phyloP scores from a whole-genome alignment of 2,113 vertebrate genomes.

The Cyprinus carpio region DNA sequence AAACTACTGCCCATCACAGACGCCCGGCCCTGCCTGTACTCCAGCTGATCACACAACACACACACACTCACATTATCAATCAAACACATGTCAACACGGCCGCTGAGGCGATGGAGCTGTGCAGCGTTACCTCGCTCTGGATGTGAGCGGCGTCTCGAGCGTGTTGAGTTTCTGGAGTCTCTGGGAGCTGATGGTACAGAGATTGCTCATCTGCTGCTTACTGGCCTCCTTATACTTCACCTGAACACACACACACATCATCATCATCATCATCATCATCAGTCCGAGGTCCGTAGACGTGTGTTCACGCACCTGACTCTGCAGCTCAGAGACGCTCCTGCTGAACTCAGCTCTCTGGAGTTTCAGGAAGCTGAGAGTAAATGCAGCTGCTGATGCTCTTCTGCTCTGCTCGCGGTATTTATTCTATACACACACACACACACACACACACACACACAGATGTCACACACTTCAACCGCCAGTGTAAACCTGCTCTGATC shows the following conservation, averaged over 20 bases:
- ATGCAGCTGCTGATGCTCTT: conserved; percentile 79
- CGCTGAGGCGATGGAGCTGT: too few species aligned
- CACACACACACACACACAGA: background rate
- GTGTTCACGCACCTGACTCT: conserved; percentile 82
- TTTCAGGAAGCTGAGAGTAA: conserved; percentile 89
- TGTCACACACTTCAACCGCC: background rate
- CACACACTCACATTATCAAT: background rate
- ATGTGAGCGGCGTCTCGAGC: conserved; percentile 76
- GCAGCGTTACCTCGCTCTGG: conserved; percentile 45
- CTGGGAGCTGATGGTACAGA: conserved; percentile 85
- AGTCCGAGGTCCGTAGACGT: background rate
- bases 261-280: background rate
- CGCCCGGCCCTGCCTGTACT: conserved; percentile 14
- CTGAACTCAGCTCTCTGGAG: conserved; percentile 86
- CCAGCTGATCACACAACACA: background rate
- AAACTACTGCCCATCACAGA: background rate
- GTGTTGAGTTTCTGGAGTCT: conserved; percentile 86
- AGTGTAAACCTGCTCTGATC: background rate
- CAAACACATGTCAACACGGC: background rate
- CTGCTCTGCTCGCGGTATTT: conserved; percentile 76
- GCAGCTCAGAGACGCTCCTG: conserved; percentile 79
- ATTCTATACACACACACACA: conserved; percentile 56
- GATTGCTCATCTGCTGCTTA: conserved; percentile 74
- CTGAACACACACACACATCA: conserved; percentile 62
- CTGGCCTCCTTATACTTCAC: conserved; percentile 83